Percentiles rank a stretch among this genome's conserved stretches.
phyloP scores from a whole-genome alignment of 2,113 vertebrate genomes.

The Melanerpes formicivorus region DNA sequence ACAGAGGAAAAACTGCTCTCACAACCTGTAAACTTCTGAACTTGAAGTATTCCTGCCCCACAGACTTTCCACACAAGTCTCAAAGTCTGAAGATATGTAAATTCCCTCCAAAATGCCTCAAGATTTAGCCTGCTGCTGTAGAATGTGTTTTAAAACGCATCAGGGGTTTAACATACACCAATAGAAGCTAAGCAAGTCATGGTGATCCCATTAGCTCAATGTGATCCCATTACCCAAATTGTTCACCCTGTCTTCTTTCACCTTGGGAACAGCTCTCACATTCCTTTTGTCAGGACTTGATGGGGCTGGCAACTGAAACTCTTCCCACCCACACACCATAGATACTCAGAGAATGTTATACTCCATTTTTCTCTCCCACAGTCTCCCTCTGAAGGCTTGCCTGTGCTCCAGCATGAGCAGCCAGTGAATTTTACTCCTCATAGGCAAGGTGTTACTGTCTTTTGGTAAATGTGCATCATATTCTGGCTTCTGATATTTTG shows the following conservation, averaged over 20 bases:
- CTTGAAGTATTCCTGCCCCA: background rate
- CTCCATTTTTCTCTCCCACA: constrained; percentile 44
- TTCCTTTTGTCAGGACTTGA: constrained; percentile 67
- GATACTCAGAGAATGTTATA: constrained; percentile 28
- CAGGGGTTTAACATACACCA: constrained; percentile 57
- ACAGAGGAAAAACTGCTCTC: background rate
- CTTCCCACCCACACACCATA: constrained; percentile 29
- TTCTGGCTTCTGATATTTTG: background rate
- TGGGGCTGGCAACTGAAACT: constrained; percentile 45
- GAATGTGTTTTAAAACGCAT: constrained; percentile 62
- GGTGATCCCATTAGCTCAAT: constrained; percentile 64
- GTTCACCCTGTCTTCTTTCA: constrained; percentile 68
- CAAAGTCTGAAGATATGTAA: constrained; percentile 16
- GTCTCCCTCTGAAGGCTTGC: background rate
- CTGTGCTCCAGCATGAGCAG: background rate
- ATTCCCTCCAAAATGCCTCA: background rate
- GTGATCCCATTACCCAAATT: constrained; percentile 72
- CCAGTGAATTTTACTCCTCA: background rate
- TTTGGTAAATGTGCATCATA: background rate
- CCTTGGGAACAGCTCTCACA: constrained; percentile 68
- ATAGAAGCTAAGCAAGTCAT: constrained; percentile 41
- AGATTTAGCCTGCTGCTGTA: constrained; percentile 23
- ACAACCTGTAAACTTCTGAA: background rate
- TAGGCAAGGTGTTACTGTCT: background rate
- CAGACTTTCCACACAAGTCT: background rate